Percentiles rank a stretch among this genome's conserved stretches.
phyloP scores from a whole-genome alignment of 1,140 invertebrate genomes.

The Druon quercuslanigerum region DNA sequence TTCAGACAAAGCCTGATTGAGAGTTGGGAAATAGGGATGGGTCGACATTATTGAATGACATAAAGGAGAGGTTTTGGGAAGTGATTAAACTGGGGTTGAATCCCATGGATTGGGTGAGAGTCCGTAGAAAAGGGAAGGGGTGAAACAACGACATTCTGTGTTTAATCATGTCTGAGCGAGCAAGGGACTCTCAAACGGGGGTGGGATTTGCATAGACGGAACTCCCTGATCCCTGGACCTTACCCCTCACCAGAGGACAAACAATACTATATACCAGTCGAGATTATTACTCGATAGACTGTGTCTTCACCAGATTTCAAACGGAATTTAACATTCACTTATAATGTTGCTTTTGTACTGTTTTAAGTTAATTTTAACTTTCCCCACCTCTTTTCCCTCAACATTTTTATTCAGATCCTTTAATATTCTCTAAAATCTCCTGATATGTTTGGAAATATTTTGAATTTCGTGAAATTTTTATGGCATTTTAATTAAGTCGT shows the following conservation, averaged over 20 bases:
- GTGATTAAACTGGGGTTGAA: slow-evolving; percentile 71
- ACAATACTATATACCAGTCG: neutral
- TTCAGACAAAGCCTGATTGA: slow-evolving; percentile 44
- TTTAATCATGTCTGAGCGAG: slow-evolving; percentile 74
- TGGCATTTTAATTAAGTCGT: too few species aligned
- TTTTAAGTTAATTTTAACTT: neutral
- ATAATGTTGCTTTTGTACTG: neutral
- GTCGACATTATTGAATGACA: slow-evolving; percentile 69
- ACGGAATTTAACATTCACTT: neutral
- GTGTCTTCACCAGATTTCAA: neutral
- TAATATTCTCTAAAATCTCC: too few species aligned
- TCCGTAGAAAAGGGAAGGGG: slow-evolving; percentile 49
- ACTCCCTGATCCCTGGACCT: slow-evolving; percentile 45
- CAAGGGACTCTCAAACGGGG: slow-evolving; percentile 56
- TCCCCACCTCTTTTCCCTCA: too few species aligned
- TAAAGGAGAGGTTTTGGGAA: slow-evolving; percentile 66
- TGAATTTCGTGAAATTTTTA: too few species aligned
- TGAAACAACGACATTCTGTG: slow-evolving; percentile 71
- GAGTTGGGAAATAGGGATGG: slow-evolving; percentile 43
- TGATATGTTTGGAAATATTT: too few species aligned
- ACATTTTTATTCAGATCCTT: too few species aligned
- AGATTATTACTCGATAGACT: slow-evolving; percentile 7
- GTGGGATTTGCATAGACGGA: slow-evolving; percentile 51
- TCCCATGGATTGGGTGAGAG: slow-evolving; percentile 54
- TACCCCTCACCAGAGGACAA: slow-evolving; percentile 31